Evolutionary conservation across 2,888 invertebrate genomes (phyloP).

Genomic region (Drosophila demipolita): DNA sequence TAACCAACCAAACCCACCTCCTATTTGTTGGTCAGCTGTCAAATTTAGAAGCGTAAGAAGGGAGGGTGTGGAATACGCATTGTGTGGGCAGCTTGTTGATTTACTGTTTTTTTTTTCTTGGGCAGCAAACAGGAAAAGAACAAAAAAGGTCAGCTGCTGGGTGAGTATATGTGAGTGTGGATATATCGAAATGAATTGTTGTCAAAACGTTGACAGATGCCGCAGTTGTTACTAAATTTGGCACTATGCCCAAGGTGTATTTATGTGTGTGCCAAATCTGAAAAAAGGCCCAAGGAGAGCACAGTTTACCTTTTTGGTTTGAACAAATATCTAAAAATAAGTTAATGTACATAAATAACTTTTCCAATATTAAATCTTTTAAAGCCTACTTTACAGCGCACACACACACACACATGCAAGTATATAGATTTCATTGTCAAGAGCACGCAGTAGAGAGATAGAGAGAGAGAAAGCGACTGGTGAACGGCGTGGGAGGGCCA

Average conservation of each 20-base stretch:
- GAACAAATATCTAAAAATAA: neutral
- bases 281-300: neutral
- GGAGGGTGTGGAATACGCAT: slow-evolving; percentile 17
- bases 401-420: neutral
- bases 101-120: neutral
- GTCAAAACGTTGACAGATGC: slow-evolving; percentile 63
- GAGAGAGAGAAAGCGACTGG: neutral
- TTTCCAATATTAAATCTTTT: slow-evolving; percentile 20
- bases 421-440: slow-evolving; percentile 59
- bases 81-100: slow-evolving; percentile 43
- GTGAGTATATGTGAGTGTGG: neutral
- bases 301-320: neutral
- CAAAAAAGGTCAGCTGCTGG: slow-evolving; percentile 4
- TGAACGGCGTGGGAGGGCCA: neutral
- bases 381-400: slow-evolving; percentile 52
- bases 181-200: slow-evolving; percentile 52
- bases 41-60: slow-evolving; percentile 2
- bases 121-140: neutral
- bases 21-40: slow-evolving; percentile 15
- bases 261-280: slow-evolving; percentile 12
- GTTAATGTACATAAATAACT: neutral
- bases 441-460: slow-evolving; percentile 26
- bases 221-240: slow-evolving; percentile 58
- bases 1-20: neutral
- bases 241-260: slow-evolving; percentile 45